Conservation (phyloP, 2,797 vertebrate species). For the Paedocypris micromegethes region DNA sequence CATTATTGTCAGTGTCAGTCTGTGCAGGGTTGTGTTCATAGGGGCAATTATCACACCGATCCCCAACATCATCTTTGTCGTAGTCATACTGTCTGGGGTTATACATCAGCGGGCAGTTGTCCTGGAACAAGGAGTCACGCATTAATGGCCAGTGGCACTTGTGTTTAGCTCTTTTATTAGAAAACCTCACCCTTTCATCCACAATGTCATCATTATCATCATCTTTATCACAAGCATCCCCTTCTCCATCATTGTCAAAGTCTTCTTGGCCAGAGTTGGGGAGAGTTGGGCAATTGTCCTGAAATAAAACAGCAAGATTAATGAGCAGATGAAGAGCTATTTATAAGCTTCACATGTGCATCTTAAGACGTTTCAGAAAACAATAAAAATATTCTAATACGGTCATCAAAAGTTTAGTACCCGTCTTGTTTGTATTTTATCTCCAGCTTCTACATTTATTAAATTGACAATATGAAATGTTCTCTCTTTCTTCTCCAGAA, state of each 20-base stretch:
- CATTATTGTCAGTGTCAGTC: constrained; percentile 87
- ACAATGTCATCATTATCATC: constrained; percentile 89
- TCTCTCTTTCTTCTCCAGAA: constrained; percentile 21
- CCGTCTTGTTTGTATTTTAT: no score
- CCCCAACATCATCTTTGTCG: constrained; percentile 88
- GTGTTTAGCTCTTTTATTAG: no score
- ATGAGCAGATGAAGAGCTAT: background rate
- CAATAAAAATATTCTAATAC: no score
- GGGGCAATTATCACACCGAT: constrained; percentile 93
- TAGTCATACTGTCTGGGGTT: constrained; percentile 92
- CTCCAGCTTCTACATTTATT: no score
- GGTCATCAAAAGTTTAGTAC: no score
- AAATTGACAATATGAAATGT: background rate
- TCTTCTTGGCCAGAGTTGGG: constrained; percentile 97
- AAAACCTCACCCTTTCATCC: constrained; percentile 81
- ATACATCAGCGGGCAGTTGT: constrained; percentile 90
- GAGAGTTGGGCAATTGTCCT: constrained; percentile 91
- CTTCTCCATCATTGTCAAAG: constrained; percentile 84
- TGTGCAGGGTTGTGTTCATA: constrained; percentile 90
- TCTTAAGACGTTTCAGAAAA: background rate
- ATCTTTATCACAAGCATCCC: constrained; percentile 92
- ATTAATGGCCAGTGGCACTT: no score
- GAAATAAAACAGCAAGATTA: constrained; percentile 8
- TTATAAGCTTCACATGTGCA: background rate
- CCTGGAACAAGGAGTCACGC: constrained; percentile 61